Conservation (phyloP, 2,797 vertebrate genomes). For the Sarcophilus harrisii region DNA sequence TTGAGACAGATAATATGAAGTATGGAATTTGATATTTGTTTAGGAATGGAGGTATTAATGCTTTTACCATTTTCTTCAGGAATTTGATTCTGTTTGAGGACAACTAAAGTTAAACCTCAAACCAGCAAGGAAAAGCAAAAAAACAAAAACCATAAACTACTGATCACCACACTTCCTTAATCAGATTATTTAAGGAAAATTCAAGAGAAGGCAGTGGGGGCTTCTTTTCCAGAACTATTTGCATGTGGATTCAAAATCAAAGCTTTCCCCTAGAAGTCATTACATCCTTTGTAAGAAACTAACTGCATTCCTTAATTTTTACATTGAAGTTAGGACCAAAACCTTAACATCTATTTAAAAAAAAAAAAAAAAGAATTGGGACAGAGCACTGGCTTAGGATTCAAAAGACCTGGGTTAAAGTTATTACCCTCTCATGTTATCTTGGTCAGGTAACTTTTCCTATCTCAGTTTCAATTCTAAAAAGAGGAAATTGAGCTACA, state of each 20-base stretch:
- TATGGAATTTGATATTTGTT: not conserved
- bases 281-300: not conserved
- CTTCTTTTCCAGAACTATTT: constrained; percentile 67
- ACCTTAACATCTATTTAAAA: not conserved
- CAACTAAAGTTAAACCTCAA: not conserved
- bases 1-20: not conserved
- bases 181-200: constrained; percentile 62
- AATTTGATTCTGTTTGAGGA: not conserved
- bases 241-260: constrained; percentile 63
- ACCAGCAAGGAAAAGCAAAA: not conserved
- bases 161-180: constrained; percentile 68
- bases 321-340: not conserved
- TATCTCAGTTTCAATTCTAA: not conserved
- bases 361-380: not conserved
- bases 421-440: not conserved
- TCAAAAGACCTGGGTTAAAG: not conserved
- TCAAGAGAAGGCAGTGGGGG: constrained; percentile 2
- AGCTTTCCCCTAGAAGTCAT: not conserved
- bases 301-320: not conserved
- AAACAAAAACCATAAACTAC: not conserved
- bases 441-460: not conserved
- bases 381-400: not conserved
- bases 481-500: not conserved
- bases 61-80: not conserved
- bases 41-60: not conserved